Base-by-base conservation (phyloP, 2,113 vertebrate genomes). In the Nematolebias whitei region DNA sequence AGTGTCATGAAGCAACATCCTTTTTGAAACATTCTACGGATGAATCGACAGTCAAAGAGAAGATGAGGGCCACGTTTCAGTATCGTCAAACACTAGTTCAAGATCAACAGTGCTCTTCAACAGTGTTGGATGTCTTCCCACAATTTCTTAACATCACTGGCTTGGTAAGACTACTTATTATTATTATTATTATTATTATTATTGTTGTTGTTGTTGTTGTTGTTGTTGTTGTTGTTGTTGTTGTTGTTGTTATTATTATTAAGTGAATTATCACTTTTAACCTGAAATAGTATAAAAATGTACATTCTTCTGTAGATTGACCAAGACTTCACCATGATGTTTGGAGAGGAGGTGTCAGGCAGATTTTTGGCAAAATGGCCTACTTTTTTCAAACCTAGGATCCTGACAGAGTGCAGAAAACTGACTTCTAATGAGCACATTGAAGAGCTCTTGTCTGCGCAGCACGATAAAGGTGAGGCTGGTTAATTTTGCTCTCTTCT, bases 61-160 rank as follows among this genome's bases (percentile, higher is more conserved):
- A 58, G 40, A 76, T 76, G 59, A 69, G 52, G 65, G 52, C 45
- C 5, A 76, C 45, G 2, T 69, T 63, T 52, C 65, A 76, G 39
- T 76, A 76, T 10, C 26, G 58, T 20, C 65, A 69, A 38, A 23
- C 43, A 49, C 64, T 68, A 44, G 43, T 75, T 56, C 54, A 63
- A 51, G 54, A 57, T 40, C 24, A 68, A 23, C 38, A 58, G 11
- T 8, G 45, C 18, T 67, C 52, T 38, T 62, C 38, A n/a, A 67
- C 63, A 41, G 72, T 66, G 1, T 54, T 74, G 20, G 63, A 74
- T 40, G 55, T 51, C 4, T 75, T 75, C 40, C 63, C 64, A 43
- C 14, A 24, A 56, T 75, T 75, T 24, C 64, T 68, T 1, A 4
- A 62, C 52, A 75, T 54, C 16, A 20, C 71, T 48, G 63, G 56